A percentile compares a stretch with the other conserved stretches of the same genome.
These are phyloP conservation scores for Pocillopora meandrina DNA, from an alignment of 92 coral and sea anemone genomes.

Conservation along the genomic window DNA sequence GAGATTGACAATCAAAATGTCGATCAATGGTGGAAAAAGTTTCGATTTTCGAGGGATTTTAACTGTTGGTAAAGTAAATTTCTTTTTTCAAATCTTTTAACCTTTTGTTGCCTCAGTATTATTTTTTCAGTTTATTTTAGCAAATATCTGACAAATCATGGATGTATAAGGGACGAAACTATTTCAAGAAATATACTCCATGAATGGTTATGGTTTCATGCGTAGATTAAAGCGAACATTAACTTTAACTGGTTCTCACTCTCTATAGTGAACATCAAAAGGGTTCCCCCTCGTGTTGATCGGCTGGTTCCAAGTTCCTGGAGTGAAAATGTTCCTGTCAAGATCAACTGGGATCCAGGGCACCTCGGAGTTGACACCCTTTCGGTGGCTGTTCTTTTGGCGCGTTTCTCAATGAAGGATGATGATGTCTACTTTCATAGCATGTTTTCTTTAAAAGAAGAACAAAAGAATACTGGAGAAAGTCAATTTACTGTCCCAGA, in stretches of 20 bases:
- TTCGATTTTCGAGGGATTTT: conserved; percentile 67
- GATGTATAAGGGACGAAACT: too few species aligned
- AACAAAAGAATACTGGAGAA: conserved; percentile 32
- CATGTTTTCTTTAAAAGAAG: conserved; percentile 6
- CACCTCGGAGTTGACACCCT: conserved; percentile 25
- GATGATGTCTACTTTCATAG: conserved; percentile 26
- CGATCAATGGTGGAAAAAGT: conserved; percentile 68
- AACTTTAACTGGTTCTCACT: background rate
- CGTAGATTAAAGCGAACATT: too few species aligned
- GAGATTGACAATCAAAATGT: conserved; percentile 58
- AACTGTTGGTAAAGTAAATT: conserved; percentile 42
- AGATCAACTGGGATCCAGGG: conserved; percentile 19
- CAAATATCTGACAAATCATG: too few species aligned
- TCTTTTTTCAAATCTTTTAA: too few species aligned
- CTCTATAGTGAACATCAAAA: conserved; percentile 15
- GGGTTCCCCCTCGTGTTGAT: background rate
- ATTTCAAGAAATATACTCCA: too few species aligned
- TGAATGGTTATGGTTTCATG: too few species aligned
- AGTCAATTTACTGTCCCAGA: conserved; percentile 29
- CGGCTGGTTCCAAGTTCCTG: conserved; percentile 4
- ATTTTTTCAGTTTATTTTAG: too few species aligned
- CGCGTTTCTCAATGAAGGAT: conserved; percentile 22
- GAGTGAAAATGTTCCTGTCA: background rate
- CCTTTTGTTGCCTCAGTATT: too few species aligned
- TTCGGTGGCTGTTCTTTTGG: conserved; percentile 23